Evolutionary conservation across 2,888 invertebrate genomes (phyloP).

Genomic region (Pyrrhia umbra): DNA sequence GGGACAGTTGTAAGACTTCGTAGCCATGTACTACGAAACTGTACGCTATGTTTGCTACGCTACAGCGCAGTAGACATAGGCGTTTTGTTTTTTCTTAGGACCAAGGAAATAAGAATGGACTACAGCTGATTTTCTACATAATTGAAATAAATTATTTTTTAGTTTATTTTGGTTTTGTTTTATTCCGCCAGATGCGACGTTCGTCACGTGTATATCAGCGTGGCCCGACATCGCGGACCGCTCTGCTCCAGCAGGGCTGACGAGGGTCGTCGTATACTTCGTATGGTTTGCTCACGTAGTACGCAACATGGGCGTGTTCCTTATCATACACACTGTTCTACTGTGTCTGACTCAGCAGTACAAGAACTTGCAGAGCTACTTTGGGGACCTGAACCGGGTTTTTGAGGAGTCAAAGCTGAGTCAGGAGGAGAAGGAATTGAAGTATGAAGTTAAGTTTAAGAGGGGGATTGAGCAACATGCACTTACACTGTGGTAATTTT

Average conservation of each 20-base stretch:
- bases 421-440: slow-evolving; percentile 27
- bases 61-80: too few relatives aligned
- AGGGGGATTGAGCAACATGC: slow-evolving; percentile 35
- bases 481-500: slow-evolving; percentile 30
- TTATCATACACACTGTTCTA: slow-evolving; percentile 26
- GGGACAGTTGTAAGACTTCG: too few relatives aligned
- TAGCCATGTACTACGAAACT: too few relatives aligned
- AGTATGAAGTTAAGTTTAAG: slow-evolving; percentile 27
- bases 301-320: slow-evolving; percentile 39
- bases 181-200: slow-evolving; percentile 29
- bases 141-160: too few relatives aligned
- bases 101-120: too few relatives aligned
- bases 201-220: slow-evolving; percentile 41
- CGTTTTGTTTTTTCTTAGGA: too few relatives aligned
- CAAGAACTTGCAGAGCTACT: slow-evolving; percentile 34
- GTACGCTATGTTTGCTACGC: too few relatives aligned
- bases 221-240: slow-evolving; percentile 30
- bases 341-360: slow-evolving; percentile 28
- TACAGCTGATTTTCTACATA: too few relatives aligned
- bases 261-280: slow-evolving; percentile 26
- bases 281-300: slow-evolving; percentile 21
- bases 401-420: slow-evolving; percentile 17
- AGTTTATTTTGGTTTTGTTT: too few relatives aligned
- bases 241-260: slow-evolving; percentile 12
- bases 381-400: slow-evolving; percentile 15